Base-by-base conservation (phyloP, 2,797 vertebrate genomes). In the Megalops cyprinoides region DNA sequence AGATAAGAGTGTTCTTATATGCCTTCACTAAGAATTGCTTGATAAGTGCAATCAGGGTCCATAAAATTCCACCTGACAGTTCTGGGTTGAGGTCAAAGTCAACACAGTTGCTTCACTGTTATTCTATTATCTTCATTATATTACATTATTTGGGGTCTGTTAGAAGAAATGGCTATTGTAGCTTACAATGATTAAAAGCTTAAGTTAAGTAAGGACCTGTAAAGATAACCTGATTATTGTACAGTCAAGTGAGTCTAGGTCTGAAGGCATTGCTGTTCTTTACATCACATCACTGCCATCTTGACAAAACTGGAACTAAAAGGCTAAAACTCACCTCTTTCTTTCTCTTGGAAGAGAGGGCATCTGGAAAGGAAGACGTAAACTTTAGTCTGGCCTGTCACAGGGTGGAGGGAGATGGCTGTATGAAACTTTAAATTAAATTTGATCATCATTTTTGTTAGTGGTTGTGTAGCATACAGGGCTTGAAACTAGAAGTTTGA, bases 281-380 rank as follows among this genome's bases (percentile, higher is more conserved):
- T 49, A 25, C 39, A 62, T 53, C 18, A 2, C 51, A 53, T n/a
- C 51, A 53, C 46, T 48, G 46, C 10, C 46, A 48, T 48, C 46
- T 48, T 48, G 10, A 48, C 46, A 4, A 48, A 48, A 48, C 25
- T 65, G 9, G 28, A 65, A 49, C 18, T 53, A 48, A 20, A 39
- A 46, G 10, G 31, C 23, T 53, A 25, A 20, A 74, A 31, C 71
- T 79, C 3, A 81, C 55, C 77, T 83, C 1, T 0, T 15, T 18
- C 2, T 82, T 74, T 83, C 81, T 89, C 86, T 87, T 82, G 0
- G 0, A n/a, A 4, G 3, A 0, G 0, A 25, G 23, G 0, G 60
- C 76, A 69, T 87, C 92, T 91, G 23, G 0, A 37, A 42, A 74
- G 79, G 76, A 48, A 0, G 23, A 0, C 42, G 65, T 34, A 34